Base-by-base conservation (phyloP, 2,113 vertebrate genomes). In the Eubucco bourcierii region DNA sequence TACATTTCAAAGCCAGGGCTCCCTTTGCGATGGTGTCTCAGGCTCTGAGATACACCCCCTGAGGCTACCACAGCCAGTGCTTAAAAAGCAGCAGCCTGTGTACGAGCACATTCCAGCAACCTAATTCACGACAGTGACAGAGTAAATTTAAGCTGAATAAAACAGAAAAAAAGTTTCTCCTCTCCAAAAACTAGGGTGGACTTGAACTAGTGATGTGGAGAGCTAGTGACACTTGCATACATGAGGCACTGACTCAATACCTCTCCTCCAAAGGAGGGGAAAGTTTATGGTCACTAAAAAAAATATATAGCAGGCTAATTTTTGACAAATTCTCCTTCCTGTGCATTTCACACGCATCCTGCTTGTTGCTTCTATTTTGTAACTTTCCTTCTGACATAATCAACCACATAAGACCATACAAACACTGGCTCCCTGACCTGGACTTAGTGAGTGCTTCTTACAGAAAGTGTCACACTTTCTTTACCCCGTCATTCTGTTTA, bases 1-100 rank as follows among this genome's bases (percentile, higher is more conserved):
- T 84, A 41, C 29, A 46, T 94, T 95, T 88, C 83, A 94, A 93
- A 94, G 92, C 66, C 83, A 68, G 80, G 78, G 41, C 82, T 91
- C 85, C 72, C 82, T 56, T 58, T 23, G 64, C 0, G 1, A 71
- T 4, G 39, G 28, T 83, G 52, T 77, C 81, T 23, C n/a, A 60
- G 41, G 41, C 65, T 55, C 61, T 2, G 12, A 17, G 50, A 65
- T 19, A 12, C 53, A 91, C 2, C 73, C 83, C 76, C 41, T 31
- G 28, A 44, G 84, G 80, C 65, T 65, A 58, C 20, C 85, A 18
- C 6, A 4, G 41, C 47, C 83, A 39, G 80, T 3, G 0, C 74
- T 67, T 5, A 12, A 52, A 52, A 25, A 39, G 55, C 7, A 0
- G 46, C 64, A 33, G 77, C 29, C 11, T 12, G 7, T 1, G 6